Evolutionary conservation across 2,888 invertebrate species (phyloP), one percentile per base, ranked within the genome.

Genomic region (Drosophila melanosoma): DNA sequence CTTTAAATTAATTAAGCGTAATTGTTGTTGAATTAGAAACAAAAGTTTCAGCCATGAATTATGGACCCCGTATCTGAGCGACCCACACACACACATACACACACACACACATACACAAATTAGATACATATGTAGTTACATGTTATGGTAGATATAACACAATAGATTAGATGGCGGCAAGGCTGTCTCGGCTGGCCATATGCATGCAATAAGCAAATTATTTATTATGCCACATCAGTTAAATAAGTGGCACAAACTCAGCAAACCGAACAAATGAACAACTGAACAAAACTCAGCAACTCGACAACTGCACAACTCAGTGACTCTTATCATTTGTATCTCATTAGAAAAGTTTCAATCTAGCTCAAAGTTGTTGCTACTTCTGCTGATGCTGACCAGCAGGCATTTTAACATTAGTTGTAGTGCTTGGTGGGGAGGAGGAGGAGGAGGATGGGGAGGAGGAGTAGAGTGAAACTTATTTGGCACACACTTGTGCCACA

Each of bases 1-100:
- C 89, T 87, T 84, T 89, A 87, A 87, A 87, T 87, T 87, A 87
- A 87, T 87, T 89, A 87, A 87, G 89, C 79, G 87, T 87, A 87
- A 87, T 87, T 86, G 85, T 86, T 73, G 89, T 79, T 78, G 82
- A 86, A 87, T 87, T 87, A 76, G 89, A 87, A 89, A 87, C 89
- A 87, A 89, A 84, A 87, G 89, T 87, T 87, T 65, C 73, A 71
- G 79, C 78, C 75, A 82, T 86, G 84, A 87, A 82, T 87, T 87
- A 87, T 83, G 85, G 49, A 60, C 76, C 58, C 51, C 76, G 69
- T 75, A 79, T 57, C 36, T 63, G 38, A 35, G 15, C 33, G 32
- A 11, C 67, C 74, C 72, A 68, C 66, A 64, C 67, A 76, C 72
- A 68, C 66, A 64, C 26, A 3, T 33, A 58, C 58, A 72, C 45